Evolutionary conservation across 1,140 invertebrate genomes (phyloP), one percentile per base, ranked within the genome.

Genomic region (Amyelois transitella): DNA sequence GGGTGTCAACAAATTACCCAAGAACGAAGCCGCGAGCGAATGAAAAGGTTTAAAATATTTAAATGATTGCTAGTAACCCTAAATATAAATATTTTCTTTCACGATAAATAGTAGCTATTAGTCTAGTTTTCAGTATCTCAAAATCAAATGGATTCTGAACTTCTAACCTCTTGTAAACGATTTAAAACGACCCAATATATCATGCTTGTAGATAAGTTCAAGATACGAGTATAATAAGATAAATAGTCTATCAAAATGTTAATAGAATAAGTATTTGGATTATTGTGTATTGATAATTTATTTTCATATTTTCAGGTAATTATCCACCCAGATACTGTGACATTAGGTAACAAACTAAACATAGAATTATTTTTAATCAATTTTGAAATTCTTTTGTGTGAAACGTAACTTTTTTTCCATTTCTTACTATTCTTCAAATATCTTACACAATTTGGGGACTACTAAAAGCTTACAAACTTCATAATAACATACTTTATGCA

Each of bases 401-500:
- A n/a, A n/a, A 17, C 21, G 18, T 51, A 18, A 3, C 12, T 18
- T 28, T 19, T 22, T 51, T 8, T 14, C 32, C 3, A 14, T 38
- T 14, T 38, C 0, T 14, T 14, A 38, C 1, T 14, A 14, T 14
- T 38, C 32, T 14, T 38, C 32, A 38, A 38, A 38, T 38, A 14
- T 14, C 32, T 14, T 1, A 38, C 12, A 38, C 5, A 14, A 10
- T 2, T 38, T 38, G 32, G 32, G 32, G 12, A 28, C 25, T 28
- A 14, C 12, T 38, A 38, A 14, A 38, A 38, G 32, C 32, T 32
- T 10, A 32, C 32, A 38, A 74, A 81, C 69, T 82, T 82, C 74
- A 80, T 80, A 77, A 81, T 77, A 82, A 75, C 72, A 76, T 74
- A 77, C 74, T 84, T 84, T 79, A 79, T 81, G 75, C 77, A 79